A percentile compares a stretch with the other conserved stretches of the same genome.
These are phyloP conservation scores for Acholoe squamosa DNA, from an alignment of 2,888 invertebrate species.

Conservation along the genomic window DNA sequence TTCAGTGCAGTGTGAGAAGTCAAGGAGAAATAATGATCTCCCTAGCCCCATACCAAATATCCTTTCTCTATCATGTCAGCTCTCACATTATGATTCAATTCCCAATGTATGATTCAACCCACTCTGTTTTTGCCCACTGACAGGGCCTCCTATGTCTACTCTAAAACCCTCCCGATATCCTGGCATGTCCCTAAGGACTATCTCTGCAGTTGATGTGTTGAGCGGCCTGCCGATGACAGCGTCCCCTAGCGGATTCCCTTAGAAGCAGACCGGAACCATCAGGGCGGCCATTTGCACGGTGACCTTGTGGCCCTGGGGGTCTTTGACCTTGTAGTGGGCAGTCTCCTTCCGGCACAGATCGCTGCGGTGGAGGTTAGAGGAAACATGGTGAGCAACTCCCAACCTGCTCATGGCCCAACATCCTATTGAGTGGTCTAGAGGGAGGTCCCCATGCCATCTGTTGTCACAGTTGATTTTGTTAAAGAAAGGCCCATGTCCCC, in stretches of 20 bases:
- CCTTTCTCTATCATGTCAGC: not conserved
- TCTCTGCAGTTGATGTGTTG: conserved; percentile 21
- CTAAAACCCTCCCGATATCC: not conserved
- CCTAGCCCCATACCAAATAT: too few relatives aligned
- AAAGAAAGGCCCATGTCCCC: too few relatives aligned
- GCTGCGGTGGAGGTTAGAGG: not conserved
- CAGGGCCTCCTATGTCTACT: not conserved
- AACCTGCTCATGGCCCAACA: not conserved
- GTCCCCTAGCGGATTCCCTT: not conserved
- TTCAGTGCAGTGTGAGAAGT: too few relatives aligned
- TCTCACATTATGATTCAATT: not conserved
- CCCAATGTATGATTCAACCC: not conserved
- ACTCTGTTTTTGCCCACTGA: not conserved
- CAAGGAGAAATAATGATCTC: too few relatives aligned
- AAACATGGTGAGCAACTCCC: not conserved
- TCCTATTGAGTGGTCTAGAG: too few relatives aligned
- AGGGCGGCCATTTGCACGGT: conserved; percentile 17
- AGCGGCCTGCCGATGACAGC: conserved; percentile 34
- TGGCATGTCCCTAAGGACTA: not conserved
- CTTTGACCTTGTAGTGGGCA: conserved; percentile 17
- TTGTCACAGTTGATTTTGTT: too few relatives aligned
- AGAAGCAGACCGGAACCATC: conserved; percentile 46
- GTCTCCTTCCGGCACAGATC: not conserved
- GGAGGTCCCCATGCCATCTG: too few relatives aligned
- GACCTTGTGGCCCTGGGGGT: conserved; percentile 27